Evolutionary conservation across 2,888 invertebrate species (phyloP), one percentile per base, ranked within the genome.

Genomic region (Tipula unca): DNA sequence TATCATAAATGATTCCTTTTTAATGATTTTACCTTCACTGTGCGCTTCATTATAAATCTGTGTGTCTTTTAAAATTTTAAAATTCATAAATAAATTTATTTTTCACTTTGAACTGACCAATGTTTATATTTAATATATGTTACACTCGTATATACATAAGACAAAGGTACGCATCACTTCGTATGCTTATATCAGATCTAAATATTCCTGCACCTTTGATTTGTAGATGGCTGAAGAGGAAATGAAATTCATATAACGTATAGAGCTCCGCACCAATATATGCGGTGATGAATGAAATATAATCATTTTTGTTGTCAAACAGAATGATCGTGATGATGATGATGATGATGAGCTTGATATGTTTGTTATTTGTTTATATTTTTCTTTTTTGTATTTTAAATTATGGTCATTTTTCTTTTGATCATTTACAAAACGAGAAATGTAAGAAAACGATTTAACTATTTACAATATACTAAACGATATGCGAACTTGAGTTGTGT

Each of bases 231-330:
- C 69, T 69, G 69, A 69, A 69, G 25, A 69, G 69, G 69, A 69
- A 69, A 69, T 69, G 69, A 69, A n/a, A 69, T 69, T 69, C 69
- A 69, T 14, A 14, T 25, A 69, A 20, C 69, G 25, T 69, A 69
- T 69, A 48, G 17, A 48, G 39, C 39, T 39, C n/a, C 39, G 5
- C 10, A 35, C 6, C 35, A 35, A 48, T 17, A 17, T 32, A 4
- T 32, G 6, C 25, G 69, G 69, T 69, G 69, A 69, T 69, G 69
- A 69, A 69, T 69, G 69, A 69, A 69, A 69, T 69, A 69, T 25
- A 69, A 69, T 69, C 69, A 69, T 69, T 69, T 69, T 69, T 69
- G 69, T n/a, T 69, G 69, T 69, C 69, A 69, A 69, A 69, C 69
- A 69, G 25, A 25, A 69, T 69, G 69, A 69, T 69, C 69, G 4